Base-by-base conservation (phyloP, 2,797 vertebrate species). In the Syngnathus rostellatus region DNA sequence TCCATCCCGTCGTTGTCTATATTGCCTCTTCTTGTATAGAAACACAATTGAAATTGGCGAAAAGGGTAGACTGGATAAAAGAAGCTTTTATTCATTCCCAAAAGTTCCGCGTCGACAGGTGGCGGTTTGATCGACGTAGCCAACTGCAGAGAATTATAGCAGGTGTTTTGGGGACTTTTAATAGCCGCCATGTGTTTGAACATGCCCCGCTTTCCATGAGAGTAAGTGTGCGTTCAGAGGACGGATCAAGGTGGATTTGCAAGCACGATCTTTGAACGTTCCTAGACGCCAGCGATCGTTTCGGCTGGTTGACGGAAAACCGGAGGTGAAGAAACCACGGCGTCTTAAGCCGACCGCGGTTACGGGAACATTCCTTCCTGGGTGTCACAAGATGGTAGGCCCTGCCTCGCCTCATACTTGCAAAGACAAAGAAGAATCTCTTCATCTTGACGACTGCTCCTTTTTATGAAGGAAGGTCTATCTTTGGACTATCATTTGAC, bases 401-500 rank as follows among this genome's bases (percentile, higher is more conserved):
- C 83, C 76, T 74, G 73, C 72, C 67, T 67, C 76, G 73, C 72
- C 67, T 67, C 76, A 70, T 31, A 81, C 69, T 74, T 67, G 71
- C 72, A 72, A 89, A 88, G 67, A 81, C 72, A 82, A 88, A 90
- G 85, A 88, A 84, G 78, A 78, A 67, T 77, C 72, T 79, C 78
- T 74, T 80, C 73, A 75, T 78, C 77, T 83, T 81, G 77, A 82
- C 81, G 87, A 69, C 50, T 76, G 71, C 74, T 79, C 71, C 73
- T 62, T 79, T 85, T 86, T 81, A 82, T 86, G 82, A 85, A 84
- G 84, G 45, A 77, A 83, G 68, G 83, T 72, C 89, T 90, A 88
- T 90, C 85, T 90, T 88, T 88, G 85, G 85, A 85, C 77, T 79
- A 87, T 89, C 85, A 88, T 84, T 88, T 88, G 86, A 88, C 88